Percentiles rank a stretch among this genome's conserved stretches.
Evolutionary conservation across 2,113 vertebrate genomes (phyloP).

Genomic region (Andinoacara biseriatus): DNA sequence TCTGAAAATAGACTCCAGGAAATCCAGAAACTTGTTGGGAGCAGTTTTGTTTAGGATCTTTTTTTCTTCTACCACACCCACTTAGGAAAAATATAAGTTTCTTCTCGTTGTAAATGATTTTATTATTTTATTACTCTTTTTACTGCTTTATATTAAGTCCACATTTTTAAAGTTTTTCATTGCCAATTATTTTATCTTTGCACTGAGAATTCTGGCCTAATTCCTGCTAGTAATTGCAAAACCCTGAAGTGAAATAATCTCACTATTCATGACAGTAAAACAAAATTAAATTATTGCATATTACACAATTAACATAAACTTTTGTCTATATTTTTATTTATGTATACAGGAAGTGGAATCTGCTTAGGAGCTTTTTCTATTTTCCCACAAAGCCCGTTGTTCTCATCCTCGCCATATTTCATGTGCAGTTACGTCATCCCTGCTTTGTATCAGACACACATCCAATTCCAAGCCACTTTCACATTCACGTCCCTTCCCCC

Average conservation of each 20-base stretch:
- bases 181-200: neutral
- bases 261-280: neutral
- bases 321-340: constrained; percentile 2
- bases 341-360: neutral
- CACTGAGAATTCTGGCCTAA: neutral
- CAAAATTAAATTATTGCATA: neutral
- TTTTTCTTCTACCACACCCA: neutral
- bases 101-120: neutral
- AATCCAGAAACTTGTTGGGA: too few species aligned
- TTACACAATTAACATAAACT: neutral
- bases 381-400: constrained; percentile 40
- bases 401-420: constrained; percentile 41
- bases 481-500: constrained; percentile 57
- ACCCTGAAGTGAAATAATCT: neutral
- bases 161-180: neutral
- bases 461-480: constrained; percentile 34
- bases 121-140: neutral
- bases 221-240: neutral
- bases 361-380: constrained; percentile 19
- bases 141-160: neutral
- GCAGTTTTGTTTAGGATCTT: neutral
- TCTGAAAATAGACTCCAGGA: neutral
- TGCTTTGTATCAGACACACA: constrained; percentile 47
- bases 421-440: constrained; percentile 61
- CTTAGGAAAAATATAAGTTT: neutral